These are phyloP conservation scores for Sebastes iracundus DNA, from an alignment of 2,797 vertebrate genomes.

Conservation along the genomic window DNA sequence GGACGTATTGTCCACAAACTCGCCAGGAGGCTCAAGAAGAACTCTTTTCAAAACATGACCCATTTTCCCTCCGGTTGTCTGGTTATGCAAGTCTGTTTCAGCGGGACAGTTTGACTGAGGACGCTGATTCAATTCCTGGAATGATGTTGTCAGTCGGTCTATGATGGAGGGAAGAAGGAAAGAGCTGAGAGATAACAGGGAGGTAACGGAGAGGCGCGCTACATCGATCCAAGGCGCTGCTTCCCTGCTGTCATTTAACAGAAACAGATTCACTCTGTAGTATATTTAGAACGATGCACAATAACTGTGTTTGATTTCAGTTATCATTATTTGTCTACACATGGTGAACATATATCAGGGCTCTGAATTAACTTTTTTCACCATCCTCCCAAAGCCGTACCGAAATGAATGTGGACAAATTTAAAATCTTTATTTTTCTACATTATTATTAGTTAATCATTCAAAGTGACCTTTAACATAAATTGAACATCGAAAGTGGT, in stretches of 20 bases:
- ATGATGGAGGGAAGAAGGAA: not conserved
- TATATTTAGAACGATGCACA: constrained; percentile 27
- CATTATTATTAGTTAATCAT: no score
- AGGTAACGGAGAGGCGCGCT: not conserved
- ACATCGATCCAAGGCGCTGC: constrained; percentile 25
- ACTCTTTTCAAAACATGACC: constrained; percentile 57
- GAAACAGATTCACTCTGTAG: constrained; percentile 11
- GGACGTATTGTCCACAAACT: constrained; percentile 47
- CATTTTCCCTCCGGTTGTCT: constrained; percentile 45
- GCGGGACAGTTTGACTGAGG: constrained; percentile 44
- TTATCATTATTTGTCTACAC: not conserved
- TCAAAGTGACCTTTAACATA: no score
- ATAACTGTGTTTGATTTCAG: not conserved
- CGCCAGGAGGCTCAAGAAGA: constrained; percentile 33
- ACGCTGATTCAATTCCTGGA: not conserved
- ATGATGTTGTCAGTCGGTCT: not conserved
- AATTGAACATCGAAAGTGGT: fast-evolving
- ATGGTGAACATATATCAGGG: not conserved
- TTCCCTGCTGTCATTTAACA: not conserved
- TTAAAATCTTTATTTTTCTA: no score
- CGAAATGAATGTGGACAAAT: no score
- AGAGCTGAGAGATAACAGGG: not conserved
- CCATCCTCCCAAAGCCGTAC: no score
- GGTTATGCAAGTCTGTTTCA: constrained; percentile 55
- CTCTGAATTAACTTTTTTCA: no score